phyloP scores from a whole-genome alignment of 2,888 invertebrate species.

The Orthonevra nobilis region DNA sequence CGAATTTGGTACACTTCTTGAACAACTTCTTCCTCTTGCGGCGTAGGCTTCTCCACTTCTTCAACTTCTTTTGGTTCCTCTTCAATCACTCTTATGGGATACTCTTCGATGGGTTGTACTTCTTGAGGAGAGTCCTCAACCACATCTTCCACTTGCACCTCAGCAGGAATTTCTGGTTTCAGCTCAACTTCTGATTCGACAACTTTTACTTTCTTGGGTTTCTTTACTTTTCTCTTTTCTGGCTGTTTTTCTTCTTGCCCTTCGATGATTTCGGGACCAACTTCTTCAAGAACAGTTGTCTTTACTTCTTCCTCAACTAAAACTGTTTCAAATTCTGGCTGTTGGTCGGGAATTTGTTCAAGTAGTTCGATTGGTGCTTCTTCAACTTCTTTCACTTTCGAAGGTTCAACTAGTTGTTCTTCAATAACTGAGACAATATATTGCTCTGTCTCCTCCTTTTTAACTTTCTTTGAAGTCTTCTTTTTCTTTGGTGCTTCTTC shows the following conservation, averaged over 20 bases:
- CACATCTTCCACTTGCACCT: slow-evolving; percentile 46
- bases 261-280: slow-evolving; percentile 63
- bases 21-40: slow-evolving; percentile 40
- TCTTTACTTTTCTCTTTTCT: slow-evolving; percentile 63
- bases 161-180: slow-evolving; percentile 81
- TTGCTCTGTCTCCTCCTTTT: slow-evolving; percentile 74
- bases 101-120: slow-evolving; percentile 24
- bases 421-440: slow-evolving; percentile 76
- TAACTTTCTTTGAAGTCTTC: slow-evolving; percentile 73
- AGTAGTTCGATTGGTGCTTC: slow-evolving; percentile 54
- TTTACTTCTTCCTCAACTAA: slow-evolving; percentile 77
- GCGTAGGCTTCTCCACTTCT: slow-evolving; percentile 70
- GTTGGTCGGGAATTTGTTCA: slow-evolving; percentile 55
- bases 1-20: slow-evolving; percentile 73
- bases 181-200: slow-evolving; percentile 78
- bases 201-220: slow-evolving; percentile 79
- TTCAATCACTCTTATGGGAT: slow-evolving; percentile 36
- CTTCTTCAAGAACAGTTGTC: slow-evolving; percentile 77
- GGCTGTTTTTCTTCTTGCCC: slow-evolving; percentile 33
- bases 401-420: slow-evolving; percentile 73
- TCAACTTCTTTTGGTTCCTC: slow-evolving; percentile 72
- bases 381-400: slow-evolving; percentile 70
- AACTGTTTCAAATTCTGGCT: slow-evolving; percentile 72
- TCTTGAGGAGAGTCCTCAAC: slow-evolving; percentile 35
- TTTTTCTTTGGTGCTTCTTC: slow-evolving; percentile 71